Evolutionary conservation across 2,888 invertebrate species (phyloP), one percentile per base, ranked within the genome.

Genomic region (Portevinia maculata): DNA sequence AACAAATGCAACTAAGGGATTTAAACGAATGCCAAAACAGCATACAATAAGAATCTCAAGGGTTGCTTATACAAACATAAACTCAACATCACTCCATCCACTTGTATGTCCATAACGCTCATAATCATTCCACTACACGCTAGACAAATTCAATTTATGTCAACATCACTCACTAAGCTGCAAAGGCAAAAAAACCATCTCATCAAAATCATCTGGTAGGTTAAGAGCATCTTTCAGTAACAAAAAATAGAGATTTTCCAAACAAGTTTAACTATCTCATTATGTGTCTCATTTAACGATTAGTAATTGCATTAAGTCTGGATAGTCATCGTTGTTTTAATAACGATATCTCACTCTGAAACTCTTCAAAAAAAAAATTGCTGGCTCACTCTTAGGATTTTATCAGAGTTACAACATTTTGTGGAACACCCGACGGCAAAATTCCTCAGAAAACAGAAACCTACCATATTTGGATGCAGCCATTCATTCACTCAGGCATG

Each of bases 221-320:
- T 50, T 70, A 64, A 76, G 41, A 71, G 78, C 34, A 21, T 44
- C 57, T 17, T 21, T 53, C 32, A 70, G 41, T 41, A 7, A 30
- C 11, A n/a, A n/a, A 11, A 6, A 13, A 2, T 34, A 17, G 52
- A 9, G 32, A 34, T 44, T 44, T 46, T 55, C 39, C 19, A 55
- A 60, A 55, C 74, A 62, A 21, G 19, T 67, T 55, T 59, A 75
- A 64, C 75, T 70, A 64, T 28, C 79, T 74, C 69, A 64, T 81
- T 81, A 76, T 53, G 64, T 48, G 76, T 44, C 76, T 65, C 59
- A 52, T 70, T 69, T 73, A 78, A 69, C 60, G 78, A 62, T 78
- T 73, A 78, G 71, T 78, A 83, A 83, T 83, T 83, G 83, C 71
- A 78, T 83, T 81, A 67, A 13, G 71, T 67, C 78, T 73, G 60